phyloP scores from a whole-genome alignment of 2,797 vertebrate genomes.

The Periparus ater region DNA sequence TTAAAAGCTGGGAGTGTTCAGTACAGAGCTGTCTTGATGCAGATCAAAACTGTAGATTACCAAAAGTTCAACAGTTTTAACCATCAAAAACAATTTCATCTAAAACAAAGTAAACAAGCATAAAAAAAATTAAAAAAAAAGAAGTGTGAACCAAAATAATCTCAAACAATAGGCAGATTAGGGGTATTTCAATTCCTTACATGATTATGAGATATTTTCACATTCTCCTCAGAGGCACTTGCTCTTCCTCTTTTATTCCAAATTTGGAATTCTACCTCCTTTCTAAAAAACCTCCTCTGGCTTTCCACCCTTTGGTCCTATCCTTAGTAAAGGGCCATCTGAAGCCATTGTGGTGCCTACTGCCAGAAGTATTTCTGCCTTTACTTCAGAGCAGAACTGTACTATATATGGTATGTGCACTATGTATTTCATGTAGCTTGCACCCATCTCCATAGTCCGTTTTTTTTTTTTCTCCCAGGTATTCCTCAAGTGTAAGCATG shows the following conservation, averaged over 20 bases:
- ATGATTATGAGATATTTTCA: not conserved
- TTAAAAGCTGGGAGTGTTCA: not conserved
- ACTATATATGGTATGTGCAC: not conserved
- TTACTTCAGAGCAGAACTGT: not conserved
- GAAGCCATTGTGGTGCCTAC: not conserved
- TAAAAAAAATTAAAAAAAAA: not conserved
- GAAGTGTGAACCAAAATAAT: rapidly evolving
- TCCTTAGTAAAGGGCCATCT: not conserved
- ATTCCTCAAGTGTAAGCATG: not conserved
- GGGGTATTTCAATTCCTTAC: not conserved
- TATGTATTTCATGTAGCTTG: not conserved
- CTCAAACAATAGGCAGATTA: not conserved
- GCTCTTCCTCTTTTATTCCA: not conserved
- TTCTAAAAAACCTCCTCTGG: not conserved
- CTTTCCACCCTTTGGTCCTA: not conserved
- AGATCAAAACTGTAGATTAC: not conserved
- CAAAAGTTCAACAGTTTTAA: not conserved
- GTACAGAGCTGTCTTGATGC: not conserved
- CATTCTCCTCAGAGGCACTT: not conserved
- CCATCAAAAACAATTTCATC: rapidly evolving
- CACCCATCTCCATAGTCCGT: not conserved
- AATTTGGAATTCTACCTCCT: not conserved
- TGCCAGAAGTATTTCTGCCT: not conserved
- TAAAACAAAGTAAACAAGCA: not conserved
- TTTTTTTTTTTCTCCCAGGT: not conserved